Base-by-base conservation (phyloP, 1,140 invertebrate genomes). In the Rhopalosiphum maidis region DNA sequence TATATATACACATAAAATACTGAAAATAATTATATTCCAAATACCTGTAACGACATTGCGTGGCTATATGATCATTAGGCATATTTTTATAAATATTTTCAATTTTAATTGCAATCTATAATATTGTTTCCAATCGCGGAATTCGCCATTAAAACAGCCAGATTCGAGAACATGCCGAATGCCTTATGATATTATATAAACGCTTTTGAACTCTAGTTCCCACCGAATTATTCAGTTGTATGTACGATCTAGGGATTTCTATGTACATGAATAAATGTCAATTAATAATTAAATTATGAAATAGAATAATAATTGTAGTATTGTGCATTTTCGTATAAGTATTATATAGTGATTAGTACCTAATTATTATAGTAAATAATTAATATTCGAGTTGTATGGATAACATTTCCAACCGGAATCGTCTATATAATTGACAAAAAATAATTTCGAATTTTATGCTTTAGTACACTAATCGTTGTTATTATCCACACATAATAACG, bases 21-120 rank as follows among this genome's bases (percentile, higher is more conserved):
- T 88, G 30, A 21, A 41, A 86, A 86, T 46, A 85, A 85, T 41
- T 15, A 46, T 86, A 46, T 51, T 35, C 18, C n/a, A 46, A 51
- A 88, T 48, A 54, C 46, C 23, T 86, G 9, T 51, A 51, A 54
- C 2, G 48, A 88, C n/a, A 88, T 51, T 88, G 4, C 30, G 21
- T 46, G 9, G 87, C 46, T 46, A 18, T 46, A 77, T 48, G 6
- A 35, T 7, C 37, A 51, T 37, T 51, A 51, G n/a, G 21, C 9
- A 22, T 55, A 55, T 89, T 23, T 89, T 55, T 89, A 11, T 23
- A 89, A 55, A 37, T 89, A 89, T 89, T 89, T 55, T 89, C 22
- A 55, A 55, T 89, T 89, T 89, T 55, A 89, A 55, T 89, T 23
- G 22, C 23, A 22, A 55, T 89, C 35, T 55, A 89, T 48, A 48